Evolutionary conservation across 2,888 invertebrate species (phyloP), one percentile per base, ranked within the genome.

Genomic region (Lasioglossum lativentre): DNA sequence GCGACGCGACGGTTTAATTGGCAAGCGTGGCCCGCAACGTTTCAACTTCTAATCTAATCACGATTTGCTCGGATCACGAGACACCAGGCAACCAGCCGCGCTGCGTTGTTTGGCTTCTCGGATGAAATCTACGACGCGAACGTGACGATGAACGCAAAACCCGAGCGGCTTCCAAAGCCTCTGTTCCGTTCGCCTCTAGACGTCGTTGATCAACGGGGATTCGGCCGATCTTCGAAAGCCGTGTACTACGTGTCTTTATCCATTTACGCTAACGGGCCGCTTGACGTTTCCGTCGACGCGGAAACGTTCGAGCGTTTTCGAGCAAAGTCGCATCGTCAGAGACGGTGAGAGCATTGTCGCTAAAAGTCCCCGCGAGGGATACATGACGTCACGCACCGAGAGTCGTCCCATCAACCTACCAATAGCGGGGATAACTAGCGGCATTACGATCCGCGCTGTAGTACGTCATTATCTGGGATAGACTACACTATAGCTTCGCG

Each of bases 1-100:
- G n/a, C n/a, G n/a, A n/a, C n/a, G n/a, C n/a, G n/a, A n/a, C 19
- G 56, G 42, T 40, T 85, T 80, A 89, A 85, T 89, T 89, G 84
- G 80, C 47, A 47, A 82, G 80, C 75, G 47, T 73, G 75, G 12
- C 40, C 12, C 75, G 84, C 71, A 42, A 52, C 86, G 76, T 88
- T 86, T 59, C n/a, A 78, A 66, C 79, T 76, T 74, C 16, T 74
- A 86, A 78, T 86, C 82, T 85, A 82, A 89, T 89, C 80, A 76
- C 76, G 76, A 78, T 71, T 80, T 74, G 19, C 59, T 52, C 68
- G 40, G 73, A 71, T 77, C 78, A 70, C 71, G 82, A 72, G 72
- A 75, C 75, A 78, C 38, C 42, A 27, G 4, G 34, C 71, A 70
- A 71, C 47, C 30, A 42, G 52, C 19, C 71, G 47, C 56, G 47